Evolutionary conservation across 2,113 vertebrate genomes (phyloP), one percentile per base, ranked within the genome.

Genomic region (Melospiza georgiana): DNA sequence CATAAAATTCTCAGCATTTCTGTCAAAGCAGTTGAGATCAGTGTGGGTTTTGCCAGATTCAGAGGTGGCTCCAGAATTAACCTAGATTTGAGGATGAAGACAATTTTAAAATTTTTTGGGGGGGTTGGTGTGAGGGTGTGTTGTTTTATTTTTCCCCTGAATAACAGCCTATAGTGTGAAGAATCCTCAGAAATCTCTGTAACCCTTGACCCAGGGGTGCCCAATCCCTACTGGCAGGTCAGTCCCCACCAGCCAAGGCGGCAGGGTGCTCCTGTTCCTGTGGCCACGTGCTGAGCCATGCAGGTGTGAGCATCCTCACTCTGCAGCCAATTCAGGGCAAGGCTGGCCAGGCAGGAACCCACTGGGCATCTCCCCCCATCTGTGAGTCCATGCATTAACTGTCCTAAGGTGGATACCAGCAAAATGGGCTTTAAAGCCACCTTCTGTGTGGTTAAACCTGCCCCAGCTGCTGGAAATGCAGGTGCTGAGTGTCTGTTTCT

Each of bases 11-110:
- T 90, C 84, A 71, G 54, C 24, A 69, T 92, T 96, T 95, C 77
- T 84, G 84, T 93, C 73, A 93, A 96, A 91, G 20, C 15, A 84
- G 71, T 96, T 90, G 62, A 95, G 66, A 93, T 52, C 24, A n/a
- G n/a, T 3, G 15, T 30, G 71, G 71, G 67, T 80, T 79, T 82
- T 73, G 35, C 75, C 79, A 62, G 58, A 77, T 89, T 58, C 55
- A 88, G 83, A 91, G 25, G 23, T 63, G 59, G 16, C 11, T 95
- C 20, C 35, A 41, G 58, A 59, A 78, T 39, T 78, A 43, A 63
- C 23, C 23, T 79, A 33, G 6, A 55, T 67, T 41, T 87, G 35
- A 67, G 15, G 31, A 87, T 48, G 73, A 75, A 84, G 92, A 30
- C 15, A 25, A 11, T 44, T 83, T 72, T 59, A 5, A 35, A 55